These are phyloP conservation scores for Erpetoichthys calabaricus DNA, from an alignment of 2,797 vertebrate genomes.

Conservation along the genomic window DNA sequence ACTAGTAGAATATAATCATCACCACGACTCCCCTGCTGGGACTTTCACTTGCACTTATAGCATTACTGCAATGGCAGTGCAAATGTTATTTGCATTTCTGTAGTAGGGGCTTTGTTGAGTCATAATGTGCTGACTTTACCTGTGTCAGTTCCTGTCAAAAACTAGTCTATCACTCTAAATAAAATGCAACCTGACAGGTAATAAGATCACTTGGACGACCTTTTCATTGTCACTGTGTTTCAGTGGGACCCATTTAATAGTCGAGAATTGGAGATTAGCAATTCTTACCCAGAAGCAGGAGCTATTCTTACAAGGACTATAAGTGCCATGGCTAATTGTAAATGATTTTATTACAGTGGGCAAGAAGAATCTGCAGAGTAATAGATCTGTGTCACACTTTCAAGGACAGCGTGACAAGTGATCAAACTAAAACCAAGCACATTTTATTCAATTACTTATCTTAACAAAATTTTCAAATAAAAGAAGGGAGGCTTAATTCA, in stretches of 20 bases:
- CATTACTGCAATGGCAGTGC: too few species aligned
- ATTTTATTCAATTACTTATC: too few species aligned
- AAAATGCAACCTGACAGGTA: constrained; percentile 8
- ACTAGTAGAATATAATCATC: too few species aligned
- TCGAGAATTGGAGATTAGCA: constrained; percentile 13
- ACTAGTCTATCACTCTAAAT: neutral
- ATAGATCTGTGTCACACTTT: neutral
- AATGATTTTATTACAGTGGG: constrained; percentile 2
- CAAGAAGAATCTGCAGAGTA: neutral
- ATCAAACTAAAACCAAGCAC: too few species aligned
- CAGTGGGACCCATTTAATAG: constrained; percentile 16
- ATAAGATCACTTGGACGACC: constrained; percentile 7
- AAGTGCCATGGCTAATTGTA: neutral
- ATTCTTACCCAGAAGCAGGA: constrained; percentile 15
- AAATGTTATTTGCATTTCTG: too few species aligned
- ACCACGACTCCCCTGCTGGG: too few species aligned
- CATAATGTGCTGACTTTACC: too few species aligned
- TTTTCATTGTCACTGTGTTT: constrained; percentile 6
- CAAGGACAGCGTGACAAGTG: neutral
- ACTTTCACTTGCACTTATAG: too few species aligned
- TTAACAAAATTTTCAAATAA: too few species aligned
- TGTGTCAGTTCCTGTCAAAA: neutral
- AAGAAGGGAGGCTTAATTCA: too few species aligned
- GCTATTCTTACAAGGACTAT: neutral
- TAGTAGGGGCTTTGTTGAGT: too few species aligned